Evolutionary conservation across 1,140 invertebrate genomes (phyloP), one percentile per base, ranked within the genome.

Genomic region (Aphidius ervi): DNA sequence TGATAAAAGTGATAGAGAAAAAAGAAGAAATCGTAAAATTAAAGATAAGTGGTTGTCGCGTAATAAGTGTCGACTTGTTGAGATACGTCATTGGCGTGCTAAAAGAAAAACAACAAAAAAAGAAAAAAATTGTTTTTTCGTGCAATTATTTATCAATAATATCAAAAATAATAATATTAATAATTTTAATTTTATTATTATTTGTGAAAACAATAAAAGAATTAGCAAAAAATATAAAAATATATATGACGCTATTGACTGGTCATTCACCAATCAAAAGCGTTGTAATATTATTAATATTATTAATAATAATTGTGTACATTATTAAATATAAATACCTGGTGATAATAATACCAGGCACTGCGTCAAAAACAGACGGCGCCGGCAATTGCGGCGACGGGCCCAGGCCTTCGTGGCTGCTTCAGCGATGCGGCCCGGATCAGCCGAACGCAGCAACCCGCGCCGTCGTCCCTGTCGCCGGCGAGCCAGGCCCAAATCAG

Each of bases 381-480:
- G 46, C 20, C 50, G 42, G 41, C 41, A 9, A 39, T 47, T 52
- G 49, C 61, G 61, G 47, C 56, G 62, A 58, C 62, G 64, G 70
- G 69, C 68, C 63, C 63, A 70, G 67, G 69, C 65, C 55, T 70
- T 60, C 62, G 65, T 69, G 70, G 73, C 74, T 49, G 37, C 55
- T 62, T 62, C 60, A 73, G 74, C 75, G 69, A 78, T 78, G 76
- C 76, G 67, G 66, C 63, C 67, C 68, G 67, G 70, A 69, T 59
- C 66, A 68, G 68, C 66, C 68, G 65, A 69, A 54, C 65, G 64
- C 68, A 65, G 55, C 59, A 62, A 58, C 59, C 64, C 58, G 61
- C 63, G 59, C 53, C 61, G 59, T 59, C 59, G 60, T 58, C 64
- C 57, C 59, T 63, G 56, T 63, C 65, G 60, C 63, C 56, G 64